Base-by-base conservation (phyloP, 2,888 invertebrate species). In the Scrobipalpa atriplicella region DNA sequence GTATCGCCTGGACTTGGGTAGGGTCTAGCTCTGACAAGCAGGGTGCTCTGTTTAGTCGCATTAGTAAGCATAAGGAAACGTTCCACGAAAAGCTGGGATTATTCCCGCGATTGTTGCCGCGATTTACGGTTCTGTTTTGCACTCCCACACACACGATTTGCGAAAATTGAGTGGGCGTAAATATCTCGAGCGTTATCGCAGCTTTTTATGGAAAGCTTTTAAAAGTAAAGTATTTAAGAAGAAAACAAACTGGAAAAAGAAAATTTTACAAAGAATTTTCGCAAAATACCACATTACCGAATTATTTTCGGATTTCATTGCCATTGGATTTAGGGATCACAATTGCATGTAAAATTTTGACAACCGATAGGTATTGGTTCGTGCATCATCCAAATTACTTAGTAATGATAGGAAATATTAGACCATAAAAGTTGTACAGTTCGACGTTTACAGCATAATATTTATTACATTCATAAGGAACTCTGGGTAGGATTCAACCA, bases 1-100 rank as follows among this genome's bases (percentile, higher is more conserved):
- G 75, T 70, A 92, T 90, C 72, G 90, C 91, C 79, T 86, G 83
- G 74, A 90, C 82, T 86, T 92, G 90, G 72, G 85, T 87, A 67
- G 85, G 83, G 72, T 91, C 86, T 86, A 92, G 78, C 75, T 91
- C 91, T 92, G 90, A 82, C 80, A 81, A 89, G 68, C 68, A 68
- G 66, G 63, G 72, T 66, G 68, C 68, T 70, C 73, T 74, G 70
- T 52, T 75, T 81, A 81, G 76, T 77, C 69, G 82, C 80, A 77
- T 90, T 88, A 89, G 78, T 83, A 85, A 84, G 86, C 85, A 16
- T 65, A 18, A 54, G 11, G 13, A 13, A 13, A 13, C 18, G 2
- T 10, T n/a, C 41, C 39, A 41, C 19, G 18, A 41, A 39, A 61
- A 41, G 29, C 29, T 29, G 29, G 2, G 29, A 29, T 29, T 29